Percentiles rank a stretch among this genome's conserved stretches.
Evolutionary conservation across 92 coral and sea anemone species (phyloP).

Genomic region (Epizoanthus ramosus): DNA sequence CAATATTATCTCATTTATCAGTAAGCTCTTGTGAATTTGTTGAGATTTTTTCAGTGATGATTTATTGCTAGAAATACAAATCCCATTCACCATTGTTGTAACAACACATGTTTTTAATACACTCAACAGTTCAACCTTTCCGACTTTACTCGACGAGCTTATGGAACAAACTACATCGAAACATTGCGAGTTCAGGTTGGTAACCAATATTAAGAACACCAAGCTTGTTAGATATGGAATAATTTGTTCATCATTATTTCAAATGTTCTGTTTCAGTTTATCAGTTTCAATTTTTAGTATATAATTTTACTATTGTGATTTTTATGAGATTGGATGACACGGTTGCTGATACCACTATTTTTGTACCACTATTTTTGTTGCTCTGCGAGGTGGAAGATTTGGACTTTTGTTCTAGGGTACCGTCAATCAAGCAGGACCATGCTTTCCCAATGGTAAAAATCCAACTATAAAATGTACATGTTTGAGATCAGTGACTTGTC

Average conservation of each 20-base stretch:
- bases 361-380: no score
- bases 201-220: neutral
- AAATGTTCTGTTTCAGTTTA: neutral
- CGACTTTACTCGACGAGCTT: constrained; percentile 98
- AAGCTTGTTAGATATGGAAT: neutral
- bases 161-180: constrained; percentile 99
- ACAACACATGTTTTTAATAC: constrained; percentile 8
- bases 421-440: no score
- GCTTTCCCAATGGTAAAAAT: no score
- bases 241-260: neutral
- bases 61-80: neutral
- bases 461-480: no score
- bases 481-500: no score
- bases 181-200: constrained; percentile 98
- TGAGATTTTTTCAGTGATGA: neutral
- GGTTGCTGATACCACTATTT: no score
- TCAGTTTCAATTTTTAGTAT: neutral
- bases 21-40: neutral
- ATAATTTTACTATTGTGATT: neutral
- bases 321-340: neutral
- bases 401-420: no score
- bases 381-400: no score
- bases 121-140: constrained; percentile 90
- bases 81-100: neutral
- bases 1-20: neutral